Evolutionary conservation across 2,113 vertebrate genomes (phyloP), one percentile per base, ranked within the genome.

Genomic region (Nannospalax galili): DNA sequence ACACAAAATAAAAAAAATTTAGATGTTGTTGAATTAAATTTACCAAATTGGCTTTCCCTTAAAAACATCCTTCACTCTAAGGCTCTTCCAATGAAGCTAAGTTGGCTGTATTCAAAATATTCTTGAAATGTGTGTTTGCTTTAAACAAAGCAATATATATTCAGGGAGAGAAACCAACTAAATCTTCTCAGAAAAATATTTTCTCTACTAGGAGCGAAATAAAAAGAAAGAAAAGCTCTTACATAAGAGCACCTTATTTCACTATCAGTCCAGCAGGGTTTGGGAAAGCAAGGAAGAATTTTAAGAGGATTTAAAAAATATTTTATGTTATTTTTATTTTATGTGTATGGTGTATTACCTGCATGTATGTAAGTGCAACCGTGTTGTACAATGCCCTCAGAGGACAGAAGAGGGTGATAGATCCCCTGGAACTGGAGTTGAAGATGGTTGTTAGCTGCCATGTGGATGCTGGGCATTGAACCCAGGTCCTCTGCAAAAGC

Each of bases 71-170:
- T 52, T 52, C 11, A 52, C 48, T 11, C 48, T 52, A 52, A 52
- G 6, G 48, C 48, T 52, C 48, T 52, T 52, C 48, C 48, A n/a
- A 6, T 52, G 48, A 11, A 52, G 48, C 48, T 52, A 52, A 7
- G 48, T 52, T 11, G 48, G 48, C 48, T 52, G 11, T 52, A 52
- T 52, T 52, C 30, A 14, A 73, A 96, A 70, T 26, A 65, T 40
- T 94, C 19, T 74, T 93, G 19, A 90, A 91, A 92, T 88, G 77
- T 82, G 48, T 28, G 78, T 86, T 75, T 80, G 17, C 22, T 93
- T 91, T 88, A 35, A 80, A 37, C 48, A 52, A 52, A 52, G 48
- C 48, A 52, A 52, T 40, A 17, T 22, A 88, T 40, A 19, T 45
- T 80, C 0, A 62, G 1, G 11, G 12, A 86, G 26, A 9, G 4